Evolutionary conservation across 2,797 vertebrate genomes (phyloP).

Genomic region (Protonibea diacanthus): DNA sequence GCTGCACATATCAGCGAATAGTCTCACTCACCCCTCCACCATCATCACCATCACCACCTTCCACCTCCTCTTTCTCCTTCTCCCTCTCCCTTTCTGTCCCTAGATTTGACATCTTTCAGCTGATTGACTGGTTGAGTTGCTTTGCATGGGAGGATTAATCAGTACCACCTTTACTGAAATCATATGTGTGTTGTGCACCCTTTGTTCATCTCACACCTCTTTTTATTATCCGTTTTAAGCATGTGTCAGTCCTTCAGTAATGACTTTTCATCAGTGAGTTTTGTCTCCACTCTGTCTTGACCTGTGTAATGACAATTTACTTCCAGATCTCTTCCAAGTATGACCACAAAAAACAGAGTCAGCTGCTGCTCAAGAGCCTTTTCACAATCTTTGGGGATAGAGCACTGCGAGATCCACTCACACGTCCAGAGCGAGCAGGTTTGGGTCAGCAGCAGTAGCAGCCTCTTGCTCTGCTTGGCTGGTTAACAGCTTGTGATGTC

Average conservation of each 20-base stretch:
- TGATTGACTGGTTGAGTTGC: constrained; percentile 27
- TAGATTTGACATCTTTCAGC: constrained; percentile 34
- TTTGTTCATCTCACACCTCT: background rate
- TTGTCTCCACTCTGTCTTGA: constrained; percentile 11
- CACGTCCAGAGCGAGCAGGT: constrained; percentile 57
- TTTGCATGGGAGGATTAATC: constrained; percentile 25
- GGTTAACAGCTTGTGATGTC: constrained; percentile 86
- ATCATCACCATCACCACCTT: constrained; percentile 2
- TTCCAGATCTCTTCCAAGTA: constrained; percentile 52
- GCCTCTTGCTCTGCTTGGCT: constrained; percentile 81
- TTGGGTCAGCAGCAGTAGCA: constrained; percentile 75
- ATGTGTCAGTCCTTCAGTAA: background rate
- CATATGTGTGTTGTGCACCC: background rate
- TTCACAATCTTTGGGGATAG: constrained; percentile 27
- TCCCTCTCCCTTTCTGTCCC: background rate
- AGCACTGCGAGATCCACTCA: constrained; percentile 36
- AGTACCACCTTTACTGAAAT: background rate
- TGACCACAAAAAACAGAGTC: constrained; percentile 26
- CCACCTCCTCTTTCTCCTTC: constrained; percentile 10
- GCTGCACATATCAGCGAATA: constrained; percentile 42
- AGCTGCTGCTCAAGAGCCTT: constrained; percentile 35
- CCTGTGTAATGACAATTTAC: constrained; percentile 39
- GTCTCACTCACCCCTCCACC: background rate
- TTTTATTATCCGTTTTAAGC: background rate
- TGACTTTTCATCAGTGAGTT: constrained; percentile 26